Percentiles rank a stretch among this genome's conserved stretches.
phyloP scores from a whole-genome alignment of 1,140 invertebrate species.

The Rhynchophorus ferrugineus region DNA sequence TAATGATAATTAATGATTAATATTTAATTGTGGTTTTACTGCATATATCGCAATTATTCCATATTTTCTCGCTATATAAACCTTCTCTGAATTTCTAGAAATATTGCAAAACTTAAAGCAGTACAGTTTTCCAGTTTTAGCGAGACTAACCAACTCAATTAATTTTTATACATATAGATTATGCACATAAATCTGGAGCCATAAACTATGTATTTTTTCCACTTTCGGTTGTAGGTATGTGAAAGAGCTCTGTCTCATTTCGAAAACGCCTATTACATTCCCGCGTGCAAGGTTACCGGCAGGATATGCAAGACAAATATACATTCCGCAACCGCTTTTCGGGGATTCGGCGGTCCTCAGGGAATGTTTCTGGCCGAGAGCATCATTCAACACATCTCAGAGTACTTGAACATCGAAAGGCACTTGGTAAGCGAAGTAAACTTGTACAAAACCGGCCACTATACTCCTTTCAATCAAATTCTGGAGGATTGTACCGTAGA shows the following conservation, averaged over 20 bases:
- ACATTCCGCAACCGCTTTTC: conserved; percentile 83
- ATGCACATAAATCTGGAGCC: too few relatives aligned
- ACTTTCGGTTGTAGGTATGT: conserved; percentile 27
- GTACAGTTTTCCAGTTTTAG: too few relatives aligned
- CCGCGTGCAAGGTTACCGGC: conserved; percentile 58
- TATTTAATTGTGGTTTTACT: too few relatives aligned
- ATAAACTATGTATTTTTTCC: too few relatives aligned
- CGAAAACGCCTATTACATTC: conserved; percentile 72
- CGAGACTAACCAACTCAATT: too few relatives aligned
- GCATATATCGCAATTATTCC: too few relatives aligned
- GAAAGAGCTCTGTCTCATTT: conserved; percentile 68
- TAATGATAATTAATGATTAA: too few relatives aligned
- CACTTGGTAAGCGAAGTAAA: conserved; percentile 54
- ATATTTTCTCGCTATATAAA: too few relatives aligned
- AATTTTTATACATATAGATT: too few relatives aligned
- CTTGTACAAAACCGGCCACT: conserved; percentile 72
- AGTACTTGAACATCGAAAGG: conserved; percentile 55
- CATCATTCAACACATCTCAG: conserved; percentile 69
- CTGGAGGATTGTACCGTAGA: conserved; percentile 68
- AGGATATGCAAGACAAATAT: conserved; percentile 77
- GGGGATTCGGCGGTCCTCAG: conserved; percentile 85
- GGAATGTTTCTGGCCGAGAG: conserved; percentile 79
- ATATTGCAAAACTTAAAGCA: too few relatives aligned
- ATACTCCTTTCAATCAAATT: conserved; percentile 72
- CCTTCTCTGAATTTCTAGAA: too few relatives aligned